Evolutionary conservation across 2,797 vertebrate species (phyloP), one percentile per base, ranked within the genome.

Genomic region (Masticophis lateralis): DNA sequence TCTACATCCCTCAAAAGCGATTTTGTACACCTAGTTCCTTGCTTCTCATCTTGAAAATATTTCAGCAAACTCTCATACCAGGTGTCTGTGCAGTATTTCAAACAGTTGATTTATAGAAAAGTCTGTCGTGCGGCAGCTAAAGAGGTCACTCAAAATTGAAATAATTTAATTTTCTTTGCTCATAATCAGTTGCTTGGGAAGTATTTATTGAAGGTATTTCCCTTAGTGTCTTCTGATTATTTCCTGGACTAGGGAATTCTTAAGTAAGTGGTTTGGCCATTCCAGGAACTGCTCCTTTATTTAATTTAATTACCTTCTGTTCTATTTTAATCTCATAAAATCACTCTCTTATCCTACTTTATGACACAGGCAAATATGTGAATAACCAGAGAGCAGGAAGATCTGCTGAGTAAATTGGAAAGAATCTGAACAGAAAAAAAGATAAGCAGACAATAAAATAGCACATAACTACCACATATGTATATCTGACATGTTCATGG

Each of bases 1-100:
- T 91, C 91, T 93, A 92, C 66, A 93, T 43, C 43, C 94, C 25
- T 69, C 55, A 90, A 61, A 93, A 94, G 92, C 61, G n/a, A 9
- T 8, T 20, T 93, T 93, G 2, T 90, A 16, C 51, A 32, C 89
- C 86, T 87, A 90, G n/a, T 92, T 89, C 51, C 69, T 91, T 59
- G 89, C 87, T 86, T 89, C 86, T 63, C 86, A 86, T 90, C 91
- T 83, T 86, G 89, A 93, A 95, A 92, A 59, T 59, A 55, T 90
- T 18, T 90, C 91, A 79, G 69, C 86, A 28, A 88, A 88, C 0
- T 74, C 79, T 92, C 22, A 93, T 88, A 86, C 90, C 69, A 94
- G 90, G 53, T 7, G 53, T 89, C 37, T 90, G 1, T 57, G 8
- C 53, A 51, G 55, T 25, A 9, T 91, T 91, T 91, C 16, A 57